Evolutionary conservation across 2,888 invertebrate genomes (phyloP).

Genomic region (Sminthurinus aureus): DNA sequence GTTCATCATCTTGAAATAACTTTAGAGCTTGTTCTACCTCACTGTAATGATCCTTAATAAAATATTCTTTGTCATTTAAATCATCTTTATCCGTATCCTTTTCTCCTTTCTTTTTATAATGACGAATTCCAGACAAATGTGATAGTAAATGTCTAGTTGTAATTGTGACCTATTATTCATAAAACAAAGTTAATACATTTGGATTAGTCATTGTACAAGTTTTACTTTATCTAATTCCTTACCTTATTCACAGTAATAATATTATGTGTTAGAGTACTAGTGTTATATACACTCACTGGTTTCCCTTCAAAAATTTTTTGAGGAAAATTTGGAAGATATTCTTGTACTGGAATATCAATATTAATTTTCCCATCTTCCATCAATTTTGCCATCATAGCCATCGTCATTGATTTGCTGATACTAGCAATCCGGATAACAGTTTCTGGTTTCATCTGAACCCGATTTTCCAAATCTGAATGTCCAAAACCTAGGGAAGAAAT

Average conservation of each 20-base stretch:
- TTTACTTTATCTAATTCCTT: too few relatives aligned
- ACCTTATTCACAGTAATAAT: too few relatives aligned
- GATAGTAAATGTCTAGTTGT: slow-evolving; percentile 67
- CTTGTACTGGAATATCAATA: slow-evolving; percentile 66
- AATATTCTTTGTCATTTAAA: slow-evolving; percentile 63
- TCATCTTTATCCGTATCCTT: slow-evolving; percentile 54
- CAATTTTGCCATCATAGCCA: slow-evolving; percentile 66
- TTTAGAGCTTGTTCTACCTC: slow-evolving; percentile 64
- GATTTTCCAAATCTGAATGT: slow-evolving; percentile 68
- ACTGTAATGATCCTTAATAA: slow-evolving; percentile 63
- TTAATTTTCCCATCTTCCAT: slow-evolving; percentile 67
- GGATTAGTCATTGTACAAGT: too few relatives aligned
- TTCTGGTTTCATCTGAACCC: slow-evolving; percentile 63
- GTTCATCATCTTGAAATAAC: slow-evolving; percentile 68
- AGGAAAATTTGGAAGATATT: slow-evolving; percentile 67
- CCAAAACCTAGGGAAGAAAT: slow-evolving; percentile 66
- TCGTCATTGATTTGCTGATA: slow-evolving; percentile 68
- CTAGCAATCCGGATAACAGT: slow-evolving; percentile 70
- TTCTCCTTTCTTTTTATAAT: slow-evolving; percentile 63
- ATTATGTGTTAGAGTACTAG: too few relatives aligned
- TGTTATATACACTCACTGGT: slow-evolving; percentile 61
- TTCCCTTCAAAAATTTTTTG: slow-evolving; percentile 65
- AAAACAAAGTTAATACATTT: too few relatives aligned
- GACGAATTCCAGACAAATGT: slow-evolving; percentile 68
- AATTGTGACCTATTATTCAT: slow-evolving; percentile 64